Evolutionary conservation across 2,888 invertebrate genomes (phyloP).

Genomic region (Stictocephala bisonia): DNA sequence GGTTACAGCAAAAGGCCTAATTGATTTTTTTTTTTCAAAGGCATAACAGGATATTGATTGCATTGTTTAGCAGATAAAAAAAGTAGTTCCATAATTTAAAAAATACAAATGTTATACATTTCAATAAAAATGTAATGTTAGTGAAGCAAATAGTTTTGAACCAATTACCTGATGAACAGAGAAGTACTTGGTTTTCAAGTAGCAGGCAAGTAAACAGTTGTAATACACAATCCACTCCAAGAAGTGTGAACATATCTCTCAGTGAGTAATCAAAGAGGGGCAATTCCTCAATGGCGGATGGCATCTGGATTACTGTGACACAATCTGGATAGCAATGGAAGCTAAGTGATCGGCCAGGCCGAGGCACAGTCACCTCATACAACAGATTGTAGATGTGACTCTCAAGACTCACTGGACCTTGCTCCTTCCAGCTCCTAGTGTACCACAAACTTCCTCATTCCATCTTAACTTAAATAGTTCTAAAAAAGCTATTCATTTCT

Average conservation of each 20-base stretch:
- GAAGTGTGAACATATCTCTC: constrained; percentile 85
- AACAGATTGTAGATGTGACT: constrained; percentile 95
- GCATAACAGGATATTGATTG: too few species aligned
- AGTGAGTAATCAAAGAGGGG: constrained; percentile 95
- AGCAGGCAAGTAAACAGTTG: constrained; percentile 95
- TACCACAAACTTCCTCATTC: background rate
- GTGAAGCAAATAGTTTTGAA: too few species aligned
- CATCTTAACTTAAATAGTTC: too few species aligned
- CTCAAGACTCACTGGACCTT: constrained; percentile 82
- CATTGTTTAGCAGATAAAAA: too few species aligned
- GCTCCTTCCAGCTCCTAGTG: constrained; percentile 61
- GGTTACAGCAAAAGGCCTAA: too few species aligned
- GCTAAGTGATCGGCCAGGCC: constrained; percentile 84
- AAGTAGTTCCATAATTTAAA: too few species aligned
- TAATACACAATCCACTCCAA: constrained; percentile 93
- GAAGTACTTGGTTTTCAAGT: constrained; percentile 95
- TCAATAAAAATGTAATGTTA: too few species aligned
- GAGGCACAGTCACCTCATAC: constrained; percentile 92
- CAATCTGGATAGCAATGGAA: constrained; percentile 62
- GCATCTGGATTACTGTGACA: constrained; percentile 74
- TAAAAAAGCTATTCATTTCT: too few species aligned
- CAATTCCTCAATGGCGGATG: constrained; percentile 82
- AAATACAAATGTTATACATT: too few species aligned
- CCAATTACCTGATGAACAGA: constrained; percentile 86
- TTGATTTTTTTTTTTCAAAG: too few species aligned